These are phyloP conservation scores for Anas platyrhynchos DNA, from an alignment of 2,113 vertebrate genomes.

Conservation along the genomic window DNA sequence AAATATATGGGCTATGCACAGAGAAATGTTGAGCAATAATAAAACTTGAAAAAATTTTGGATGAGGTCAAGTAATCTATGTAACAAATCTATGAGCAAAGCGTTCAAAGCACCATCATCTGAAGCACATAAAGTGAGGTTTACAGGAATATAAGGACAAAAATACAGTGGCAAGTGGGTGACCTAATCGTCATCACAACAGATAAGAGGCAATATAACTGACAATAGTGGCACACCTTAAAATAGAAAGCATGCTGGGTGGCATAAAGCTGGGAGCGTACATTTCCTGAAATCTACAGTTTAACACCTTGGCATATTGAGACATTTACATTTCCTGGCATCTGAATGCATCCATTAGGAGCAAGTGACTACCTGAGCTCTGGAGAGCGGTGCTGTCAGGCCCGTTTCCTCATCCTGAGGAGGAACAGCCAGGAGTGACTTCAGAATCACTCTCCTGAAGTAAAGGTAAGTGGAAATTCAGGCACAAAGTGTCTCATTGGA, in stretches of 20 bases:
- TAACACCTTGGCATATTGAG: not conserved
- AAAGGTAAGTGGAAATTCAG: not conserved
- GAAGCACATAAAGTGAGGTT: not conserved
- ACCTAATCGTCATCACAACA: not conserved
- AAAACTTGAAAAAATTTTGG: not conserved
- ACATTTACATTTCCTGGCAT: not conserved
- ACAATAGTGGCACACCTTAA: not conserved
- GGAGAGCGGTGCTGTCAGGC: not conserved
- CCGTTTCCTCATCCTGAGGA: not conserved
- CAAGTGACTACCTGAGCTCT: not conserved
- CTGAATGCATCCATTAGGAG: not conserved
- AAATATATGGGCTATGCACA: not conserved
- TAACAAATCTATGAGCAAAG: not conserved
- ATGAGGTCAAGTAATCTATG: not conserved
- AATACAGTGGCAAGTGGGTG: rapidly evolving
- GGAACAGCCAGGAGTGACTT: not conserved
- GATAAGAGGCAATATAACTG: not conserved
- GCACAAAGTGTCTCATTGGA: not conserved
- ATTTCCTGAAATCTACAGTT: not conserved
- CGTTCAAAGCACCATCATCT: not conserved
- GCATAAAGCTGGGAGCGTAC: not conserved
- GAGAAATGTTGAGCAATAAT: not conserved
- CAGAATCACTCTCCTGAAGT: not conserved
- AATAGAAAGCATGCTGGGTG: not conserved
- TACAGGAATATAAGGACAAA: not conserved